Percentiles rank a stretch among this genome's conserved stretches.
Conservation (phyloP, 2,797 vertebrate species). For the Pantherophis vulpinus region DNA sequence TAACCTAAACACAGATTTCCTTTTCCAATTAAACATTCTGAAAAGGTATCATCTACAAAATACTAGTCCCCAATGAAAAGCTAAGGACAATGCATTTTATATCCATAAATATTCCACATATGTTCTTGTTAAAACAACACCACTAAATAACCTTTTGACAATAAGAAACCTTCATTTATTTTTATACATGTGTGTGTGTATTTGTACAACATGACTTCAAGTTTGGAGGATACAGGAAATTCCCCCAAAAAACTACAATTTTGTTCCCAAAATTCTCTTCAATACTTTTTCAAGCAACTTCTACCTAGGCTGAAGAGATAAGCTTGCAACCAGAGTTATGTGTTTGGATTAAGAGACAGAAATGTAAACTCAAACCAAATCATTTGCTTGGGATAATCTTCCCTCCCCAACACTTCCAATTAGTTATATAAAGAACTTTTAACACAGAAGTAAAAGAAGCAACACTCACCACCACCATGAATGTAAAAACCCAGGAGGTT, state of each 20-base stretch:
- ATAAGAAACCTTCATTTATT: constrained; percentile 34
- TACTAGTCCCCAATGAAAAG: neutral
- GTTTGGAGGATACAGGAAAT: neutral
- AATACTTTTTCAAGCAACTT: neutral
- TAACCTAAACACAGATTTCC: neutral
- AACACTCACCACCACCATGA: constrained; percentile 98
- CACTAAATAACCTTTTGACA: neutral
- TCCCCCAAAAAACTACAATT: neutral
- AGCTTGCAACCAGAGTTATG: neutral
- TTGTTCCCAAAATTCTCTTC: neutral
- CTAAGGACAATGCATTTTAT: too few species aligned
- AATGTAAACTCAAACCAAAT: constrained; percentile 1
- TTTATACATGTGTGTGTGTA: neutral
- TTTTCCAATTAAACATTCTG: neutral
- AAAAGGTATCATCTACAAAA: neutral
- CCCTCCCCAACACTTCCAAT: neutral
- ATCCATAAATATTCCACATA: neutral
- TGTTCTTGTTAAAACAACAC: neutral
- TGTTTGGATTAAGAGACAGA: neutral
- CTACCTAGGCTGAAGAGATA: neutral
- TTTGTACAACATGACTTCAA: neutral
- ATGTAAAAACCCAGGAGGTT: constrained; percentile 96
- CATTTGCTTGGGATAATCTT: neutral
- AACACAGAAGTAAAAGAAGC: neutral
- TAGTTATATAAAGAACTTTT: neutral